Evolutionary conservation across 2,113 vertebrate genomes (phyloP).

Genomic region (Sinocyclocheilus anophthalmus): DNA sequence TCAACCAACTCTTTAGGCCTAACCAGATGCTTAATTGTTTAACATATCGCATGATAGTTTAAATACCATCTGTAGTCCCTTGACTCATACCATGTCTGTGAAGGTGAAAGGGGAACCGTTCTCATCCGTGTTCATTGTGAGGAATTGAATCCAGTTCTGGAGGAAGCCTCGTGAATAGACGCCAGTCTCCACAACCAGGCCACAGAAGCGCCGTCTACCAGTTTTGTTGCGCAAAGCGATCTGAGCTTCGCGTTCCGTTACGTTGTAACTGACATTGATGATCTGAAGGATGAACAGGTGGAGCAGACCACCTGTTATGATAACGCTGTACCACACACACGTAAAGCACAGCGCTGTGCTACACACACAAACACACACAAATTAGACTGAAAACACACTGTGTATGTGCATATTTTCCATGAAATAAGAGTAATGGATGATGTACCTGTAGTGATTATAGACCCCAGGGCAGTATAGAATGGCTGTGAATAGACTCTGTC

Average conservation of each 20-base stretch:
- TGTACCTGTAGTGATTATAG: slow-evolving; percentile 89
- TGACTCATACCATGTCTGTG: slow-evolving; percentile 81
- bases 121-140: slow-evolving; percentile 72
- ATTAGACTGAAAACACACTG: not conserved
- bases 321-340: slow-evolving; percentile 93
- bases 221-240: slow-evolving; percentile 84
- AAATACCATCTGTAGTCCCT: not conserved
- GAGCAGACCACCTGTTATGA: slow-evolving; percentile 86
- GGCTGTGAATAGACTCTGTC: slow-evolving; percentile 78
- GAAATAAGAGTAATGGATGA: not conserved
- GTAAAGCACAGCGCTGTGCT: slow-evolving; percentile 94
- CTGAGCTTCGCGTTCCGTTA: slow-evolving; percentile 92
- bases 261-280: slow-evolving; percentile 93
- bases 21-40: not conserved
- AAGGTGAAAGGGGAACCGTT: slow-evolving; percentile 58
- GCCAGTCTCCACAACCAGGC: slow-evolving; percentile 87
- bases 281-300: slow-evolving; percentile 91
- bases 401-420: not conserved
- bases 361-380: slow-evolving; percentile 48
- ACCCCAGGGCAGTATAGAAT: slow-evolving; percentile 94
- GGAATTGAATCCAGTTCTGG: slow-evolving; percentile 90
- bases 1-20: not conserved
- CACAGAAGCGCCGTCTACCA: slow-evolving; percentile 79
- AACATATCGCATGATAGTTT: not conserved
- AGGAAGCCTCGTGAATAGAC: slow-evolving; percentile 83